Evolutionary conservation across 1,140 invertebrate species (phyloP).

Genomic region (Drosophila chauvacae): DNA sequence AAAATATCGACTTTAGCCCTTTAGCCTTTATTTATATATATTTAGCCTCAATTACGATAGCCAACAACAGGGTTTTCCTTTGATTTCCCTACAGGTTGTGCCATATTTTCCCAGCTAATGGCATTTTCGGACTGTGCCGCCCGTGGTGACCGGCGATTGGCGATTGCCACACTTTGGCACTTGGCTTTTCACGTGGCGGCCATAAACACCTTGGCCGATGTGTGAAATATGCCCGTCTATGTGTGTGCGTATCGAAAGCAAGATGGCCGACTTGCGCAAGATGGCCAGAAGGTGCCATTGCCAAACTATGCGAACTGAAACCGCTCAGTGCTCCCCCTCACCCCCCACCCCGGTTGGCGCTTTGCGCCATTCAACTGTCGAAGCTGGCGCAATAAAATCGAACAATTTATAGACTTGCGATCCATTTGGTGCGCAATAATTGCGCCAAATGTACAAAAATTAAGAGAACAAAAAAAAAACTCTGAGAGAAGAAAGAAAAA

Average conservation of each 20-base stretch:
- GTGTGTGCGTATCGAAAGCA: slow-evolving; percentile 34
- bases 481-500: slow-evolving; percentile 5
- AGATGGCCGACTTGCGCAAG: slow-evolving; percentile 76
- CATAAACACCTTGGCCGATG: slow-evolving; percentile 67
- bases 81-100: not conserved
- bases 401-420: slow-evolving; percentile 83
- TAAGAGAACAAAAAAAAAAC: slow-evolving; percentile 38
- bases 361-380: slow-evolving; percentile 79
- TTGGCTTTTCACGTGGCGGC: slow-evolving; percentile 26
- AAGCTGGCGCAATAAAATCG: slow-evolving; percentile 83
- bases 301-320: slow-evolving; percentile 72
- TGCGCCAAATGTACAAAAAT: slow-evolving; percentile 80
- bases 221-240: slow-evolving; percentile 4
- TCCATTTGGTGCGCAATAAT: slow-evolving; percentile 82
- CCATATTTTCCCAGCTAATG: slow-evolving; percentile 1
- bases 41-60: not conserved
- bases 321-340: not conserved
- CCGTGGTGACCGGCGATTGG: slow-evolving; percentile 33
- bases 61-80: not conserved
- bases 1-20: not conserved
- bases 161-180: slow-evolving; percentile 43
- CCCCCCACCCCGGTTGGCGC: slow-evolving; percentile 6
- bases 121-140: slow-evolving; percentile 14
- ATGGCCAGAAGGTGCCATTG: slow-evolving; percentile 74
- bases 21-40: not conserved